Conservation (phyloP, 2,797 vertebrate genomes). For the Pelodytes ibericus region DNA sequence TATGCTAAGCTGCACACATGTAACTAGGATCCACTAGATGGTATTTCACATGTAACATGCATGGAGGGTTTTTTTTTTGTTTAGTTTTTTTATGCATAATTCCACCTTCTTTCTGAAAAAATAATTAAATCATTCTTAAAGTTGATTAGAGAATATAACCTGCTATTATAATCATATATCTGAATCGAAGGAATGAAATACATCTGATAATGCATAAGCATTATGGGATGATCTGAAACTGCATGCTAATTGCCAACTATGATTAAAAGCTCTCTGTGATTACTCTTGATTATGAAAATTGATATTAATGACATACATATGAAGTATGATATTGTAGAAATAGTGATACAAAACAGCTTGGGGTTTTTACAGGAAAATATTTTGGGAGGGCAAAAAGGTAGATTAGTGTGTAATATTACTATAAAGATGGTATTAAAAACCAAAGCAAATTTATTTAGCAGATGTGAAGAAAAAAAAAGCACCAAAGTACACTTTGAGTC, state of each 20-base stretch:
- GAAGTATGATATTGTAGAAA: neutral
- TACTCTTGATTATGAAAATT: slow-evolving; percentile 31
- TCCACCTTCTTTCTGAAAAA: neutral
- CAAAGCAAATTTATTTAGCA: too few species aligned
- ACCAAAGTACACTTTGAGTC: too few species aligned
- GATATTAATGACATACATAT: slow-evolving; percentile 30
- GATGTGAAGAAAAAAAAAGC: too few species aligned
- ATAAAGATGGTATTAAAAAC: too few species aligned
- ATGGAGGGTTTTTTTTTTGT: too few species aligned
- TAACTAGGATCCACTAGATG: too few species aligned
- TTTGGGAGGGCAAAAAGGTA: too few species aligned
- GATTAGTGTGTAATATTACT: too few species aligned
- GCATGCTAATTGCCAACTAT: slow-evolving; percentile 37
- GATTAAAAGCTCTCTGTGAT: slow-evolving; percentile 40
- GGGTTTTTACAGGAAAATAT: too few species aligned
- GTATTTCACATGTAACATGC: too few species aligned
- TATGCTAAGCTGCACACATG: too few species aligned
- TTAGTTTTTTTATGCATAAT: too few species aligned
- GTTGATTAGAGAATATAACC: slow-evolving; percentile 27
- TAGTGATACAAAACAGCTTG: neutral
- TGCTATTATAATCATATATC: slow-evolving; percentile 31
- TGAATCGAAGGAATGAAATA: slow-evolving; percentile 42
- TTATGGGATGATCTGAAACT: slow-evolving; percentile 16
- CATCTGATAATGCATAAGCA: slow-evolving; percentile 26
- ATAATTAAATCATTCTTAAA: slow-evolving; percentile 14